Conservation (phyloP, 2,113 vertebrate genomes). For the Peucedramus taeniatus region DNA sequence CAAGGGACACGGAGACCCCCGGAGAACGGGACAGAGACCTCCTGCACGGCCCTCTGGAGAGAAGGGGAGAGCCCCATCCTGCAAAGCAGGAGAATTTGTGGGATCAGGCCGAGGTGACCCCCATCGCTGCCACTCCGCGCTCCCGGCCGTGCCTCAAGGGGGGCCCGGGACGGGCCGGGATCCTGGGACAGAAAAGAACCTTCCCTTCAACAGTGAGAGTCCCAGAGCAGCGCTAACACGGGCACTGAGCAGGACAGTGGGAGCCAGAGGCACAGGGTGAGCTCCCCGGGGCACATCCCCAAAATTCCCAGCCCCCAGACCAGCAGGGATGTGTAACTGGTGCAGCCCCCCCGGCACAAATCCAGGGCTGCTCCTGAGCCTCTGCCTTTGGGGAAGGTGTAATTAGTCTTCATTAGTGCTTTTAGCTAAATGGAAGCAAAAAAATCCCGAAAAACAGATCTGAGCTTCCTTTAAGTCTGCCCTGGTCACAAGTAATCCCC, state of each 20-base stretch:
- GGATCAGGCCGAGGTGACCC: rapidly evolving
- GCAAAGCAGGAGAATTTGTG: rapidly evolving
- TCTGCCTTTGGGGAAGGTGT: neutral
- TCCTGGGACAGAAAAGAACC: neutral
- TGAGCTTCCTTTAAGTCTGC: neutral
- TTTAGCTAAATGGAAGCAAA: neutral
- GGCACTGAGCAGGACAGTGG: neutral
- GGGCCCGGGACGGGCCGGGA: neutral
- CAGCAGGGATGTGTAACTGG: rapidly evolving
- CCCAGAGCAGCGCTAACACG: neutral
- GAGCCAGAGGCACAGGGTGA: neutral
- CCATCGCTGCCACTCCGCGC: neutral
- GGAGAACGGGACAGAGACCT: rapidly evolving
- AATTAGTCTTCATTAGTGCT: neutral
- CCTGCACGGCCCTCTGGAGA: neutral
- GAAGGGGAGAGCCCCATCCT: rapidly evolving
- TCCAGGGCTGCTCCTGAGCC: neutral
- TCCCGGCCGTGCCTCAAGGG: neutral
- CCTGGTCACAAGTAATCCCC: rapidly evolving
- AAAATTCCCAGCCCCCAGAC: neutral
- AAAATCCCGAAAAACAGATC: neutral
- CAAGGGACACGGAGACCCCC: neutral
- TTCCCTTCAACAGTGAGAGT: neutral
- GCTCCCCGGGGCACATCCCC: too few species aligned
- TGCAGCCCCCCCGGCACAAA: neutral